A percentile compares a stretch with the other conserved stretches of the same genome.
Evolutionary conservation across 2,888 invertebrate species (phyloP).

Genomic region (Pediacus dermestoides): DNA sequence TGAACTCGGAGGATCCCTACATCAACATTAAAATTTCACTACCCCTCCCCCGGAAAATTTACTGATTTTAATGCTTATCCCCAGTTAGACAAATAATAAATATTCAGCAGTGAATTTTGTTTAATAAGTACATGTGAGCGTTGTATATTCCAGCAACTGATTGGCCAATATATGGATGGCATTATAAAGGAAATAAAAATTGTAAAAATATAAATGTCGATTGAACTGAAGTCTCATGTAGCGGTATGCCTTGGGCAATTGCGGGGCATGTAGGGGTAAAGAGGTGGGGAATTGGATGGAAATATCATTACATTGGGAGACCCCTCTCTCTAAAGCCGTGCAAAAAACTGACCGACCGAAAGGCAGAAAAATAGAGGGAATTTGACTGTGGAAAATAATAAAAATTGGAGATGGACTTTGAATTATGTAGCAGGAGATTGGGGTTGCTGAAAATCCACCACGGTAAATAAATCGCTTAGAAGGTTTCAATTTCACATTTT

Average conservation of each 20-base stretch:
- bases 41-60: no score
- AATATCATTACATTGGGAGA: conserved; percentile 51
- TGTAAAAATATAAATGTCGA: conserved; percentile 38
- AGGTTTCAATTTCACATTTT: neutral
- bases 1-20: no score
- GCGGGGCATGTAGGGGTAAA: conserved; percentile 37
- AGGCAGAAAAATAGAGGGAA: conserved; percentile 53
- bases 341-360: conserved; percentile 49
- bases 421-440: conserved; percentile 51
- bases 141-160: conserved; percentile 30
- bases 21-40: no score
- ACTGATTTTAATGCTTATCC: no score
- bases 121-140: conserved; percentile 23
- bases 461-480: conserved; percentile 14
- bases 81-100: no score
- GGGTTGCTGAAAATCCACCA: conserved; percentile 34
- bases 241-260: conserved; percentile 26
- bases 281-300: conserved; percentile 48
- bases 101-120: conserved; percentile 23
- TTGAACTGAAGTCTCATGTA: conserved; percentile 35
- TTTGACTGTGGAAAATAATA: conserved; percentile 53
- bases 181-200: conserved; percentile 30
- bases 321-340: conserved; percentile 46
- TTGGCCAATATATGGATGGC: conserved; percentile 32
- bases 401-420: conserved; percentile 53